Evolutionary conservation across 2,113 vertebrate species (phyloP).

Genomic region (Scartelaos histophorus): DNA sequence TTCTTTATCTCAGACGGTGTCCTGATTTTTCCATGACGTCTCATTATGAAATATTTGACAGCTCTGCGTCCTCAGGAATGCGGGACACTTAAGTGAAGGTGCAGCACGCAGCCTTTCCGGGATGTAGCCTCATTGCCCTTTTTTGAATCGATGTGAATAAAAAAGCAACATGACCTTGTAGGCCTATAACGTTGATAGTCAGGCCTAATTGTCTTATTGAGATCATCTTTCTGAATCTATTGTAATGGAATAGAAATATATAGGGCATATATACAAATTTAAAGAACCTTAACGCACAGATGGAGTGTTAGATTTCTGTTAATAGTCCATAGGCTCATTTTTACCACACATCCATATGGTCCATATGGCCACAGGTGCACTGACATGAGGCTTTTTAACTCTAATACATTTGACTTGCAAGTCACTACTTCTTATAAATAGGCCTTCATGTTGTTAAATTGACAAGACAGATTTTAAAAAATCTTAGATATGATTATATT

Average conservation of each 20-base stretch:
- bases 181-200: neutral
- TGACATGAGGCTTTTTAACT: neutral
- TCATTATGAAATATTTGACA: slow-evolving; percentile 85
- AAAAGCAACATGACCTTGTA: neutral
- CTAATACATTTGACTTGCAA: too few relatives aligned
- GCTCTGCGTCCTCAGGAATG: slow-evolving; percentile 80
- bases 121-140: slow-evolving; percentile 25
- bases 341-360: neutral
- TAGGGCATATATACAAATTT: too few relatives aligned
- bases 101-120: slow-evolving; percentile 60
- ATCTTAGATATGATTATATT: too few relatives aligned
- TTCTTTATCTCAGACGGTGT: slow-evolving; percentile 62
- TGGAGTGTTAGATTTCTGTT: too few relatives aligned
- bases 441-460: neutral
- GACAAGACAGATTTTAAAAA: neutral
- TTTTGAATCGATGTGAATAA: slow-evolving; percentile 26
- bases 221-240: neutral
- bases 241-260: neutral
- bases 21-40: slow-evolving; percentile 87
- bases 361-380: neutral
- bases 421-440: neutral
- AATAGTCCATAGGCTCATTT: too few relatives aligned
- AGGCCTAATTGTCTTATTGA: neutral
- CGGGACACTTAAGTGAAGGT: slow-evolving; percentile 74
- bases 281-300: too few relatives aligned